These are phyloP conservation scores for Perca fluviatilis DNA, from an alignment of 2,113 vertebrate genomes.

Conservation along the genomic window DNA sequence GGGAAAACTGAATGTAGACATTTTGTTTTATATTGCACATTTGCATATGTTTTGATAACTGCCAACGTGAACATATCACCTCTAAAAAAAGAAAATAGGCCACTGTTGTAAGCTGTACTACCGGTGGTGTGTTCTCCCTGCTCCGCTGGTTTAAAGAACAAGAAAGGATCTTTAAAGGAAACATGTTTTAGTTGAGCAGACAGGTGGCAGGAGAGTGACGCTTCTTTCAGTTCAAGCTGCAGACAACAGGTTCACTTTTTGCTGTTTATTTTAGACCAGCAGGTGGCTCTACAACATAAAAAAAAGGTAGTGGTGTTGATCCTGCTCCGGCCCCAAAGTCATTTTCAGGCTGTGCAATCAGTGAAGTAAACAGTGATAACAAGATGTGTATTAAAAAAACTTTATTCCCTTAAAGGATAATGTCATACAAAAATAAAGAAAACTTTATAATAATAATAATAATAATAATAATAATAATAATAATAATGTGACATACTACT, in stretches of 20 bases:
- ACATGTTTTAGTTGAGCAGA: not conserved
- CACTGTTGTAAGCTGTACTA: not conserved
- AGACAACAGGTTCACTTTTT: not conserved
- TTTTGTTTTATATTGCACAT: slow-evolving; percentile 32
- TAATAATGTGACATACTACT: slow-evolving; percentile 67
- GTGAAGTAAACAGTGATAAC: slow-evolving; percentile 12
- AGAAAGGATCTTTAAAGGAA: not conserved
- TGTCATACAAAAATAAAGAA: slow-evolving; percentile 85
- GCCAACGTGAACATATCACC: slow-evolving; percentile 19
- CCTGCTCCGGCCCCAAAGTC: not conserved
- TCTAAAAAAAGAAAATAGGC: not conserved
- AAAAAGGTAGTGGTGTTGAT: not conserved
- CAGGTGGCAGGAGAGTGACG: slow-evolving; percentile 9
- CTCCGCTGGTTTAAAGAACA: not conserved
- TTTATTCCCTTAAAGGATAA: slow-evolving; percentile 83
- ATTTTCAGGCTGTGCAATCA: not conserved
- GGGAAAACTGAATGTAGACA: slow-evolving; percentile 42
- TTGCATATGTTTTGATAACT: slow-evolving; percentile 45
- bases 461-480: slow-evolving; percentile 58
- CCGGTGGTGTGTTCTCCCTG: not conserved
- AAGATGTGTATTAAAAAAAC: slow-evolving; percentile 61
- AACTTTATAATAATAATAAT: slow-evolving; percentile 69
- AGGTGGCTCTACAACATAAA: slow-evolving; percentile 59
- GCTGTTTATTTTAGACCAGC: slow-evolving; percentile 28
- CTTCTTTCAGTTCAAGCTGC: not conserved